Base-by-base conservation (phyloP, 1,140 invertebrate species). In the Lasaia peninsularis region DNA sequence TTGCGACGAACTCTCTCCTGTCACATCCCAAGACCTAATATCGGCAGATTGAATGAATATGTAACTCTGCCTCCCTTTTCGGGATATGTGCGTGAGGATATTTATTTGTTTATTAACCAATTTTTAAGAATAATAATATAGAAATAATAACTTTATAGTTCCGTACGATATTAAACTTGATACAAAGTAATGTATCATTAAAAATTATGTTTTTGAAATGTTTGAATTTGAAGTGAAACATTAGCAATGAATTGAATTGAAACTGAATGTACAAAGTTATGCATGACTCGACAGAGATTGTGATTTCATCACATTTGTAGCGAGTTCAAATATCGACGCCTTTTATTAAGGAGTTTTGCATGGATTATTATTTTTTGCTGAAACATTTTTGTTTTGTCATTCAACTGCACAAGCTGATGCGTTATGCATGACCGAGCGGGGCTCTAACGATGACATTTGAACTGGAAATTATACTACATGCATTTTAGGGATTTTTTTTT, bases 231-330 rank as follows among this genome's bases (percentile, higher is more conserved):
- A 28, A 28, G 24, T 28, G 24, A 28, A 28, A 28, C 24, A 28
- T 28, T 28, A 28, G 8, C 24, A 28, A 7, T 28, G 24, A 28
- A 28, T 51, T 51, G 10, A 35, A 11, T 37, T 33, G 12, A 53
- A 20, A 28, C 10, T 40, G 32, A 52, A n/a, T 54, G 34, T 54
- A 54, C 52, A 55, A 55, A 55, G 57, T 60, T 62, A 67, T 52
- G 65, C 61, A 67, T 60, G 65, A 67, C 59, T 67, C 62, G 65
- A 37, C 58, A 67, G 65, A 63, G 63, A 52, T 67, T 67, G 58
- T 62, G 57, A 66, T 40, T 33, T 55, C 60, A 55, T 60, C 51
- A 54, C 59, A 57, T 62, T 57, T 40, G 55, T 67, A 58, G 55
- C 52, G 34, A 53, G 21, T 34, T 28, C 52, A 52, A 44, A 60